Evolutionary conservation across 1,140 invertebrate species (phyloP), one percentile per base, ranked within the genome.

Genomic region (Adoxophyes honmai): DNA sequence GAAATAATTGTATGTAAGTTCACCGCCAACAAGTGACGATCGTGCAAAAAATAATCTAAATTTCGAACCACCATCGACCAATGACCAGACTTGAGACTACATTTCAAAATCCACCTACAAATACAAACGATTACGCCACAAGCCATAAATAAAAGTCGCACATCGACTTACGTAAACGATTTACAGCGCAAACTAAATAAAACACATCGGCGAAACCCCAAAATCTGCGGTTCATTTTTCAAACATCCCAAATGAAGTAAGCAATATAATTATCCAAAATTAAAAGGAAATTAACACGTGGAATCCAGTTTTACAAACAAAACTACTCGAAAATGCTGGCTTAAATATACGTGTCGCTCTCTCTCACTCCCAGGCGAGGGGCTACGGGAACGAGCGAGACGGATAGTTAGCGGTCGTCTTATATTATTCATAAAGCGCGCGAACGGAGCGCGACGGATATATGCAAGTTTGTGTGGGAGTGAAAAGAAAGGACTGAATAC

Each of bases 281-380:
- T 48, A 48, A 48, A 21, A 48, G 42, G 42, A 33, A 21, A 48
- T 48, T 48, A 48, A 21, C 42, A 48, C 42, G 42, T 48, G 42
- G 21, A 28, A 28, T 28, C 2, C 21, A n/a, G n/a, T 28, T 28
- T 2, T 2, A 28, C 21, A 28, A 28, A 28, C 21, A 28, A 28
- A 28, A 28, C 21, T 28, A 28, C 21, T 28, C 2, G 21, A 28
- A 28, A n/a, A 11, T 18, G 21, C 42, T 21, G 16, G 18, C 42
- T 48, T 10, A 48, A 48, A 48, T 48, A 48, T 21, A 39, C 16
- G 10, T 48, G 16, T 0, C 42, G 21, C 11, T 48, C 18, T 10
- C 42, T 1, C 16, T 48, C 42, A 21, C 11, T 18, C 10, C 16
- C 10, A 11, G 16, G 16, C 3, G 42, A 21, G 42, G 42, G 16